phyloP scores from a whole-genome alignment of 2,888 invertebrate genomes.

The Stenolophus ochropezus region DNA sequence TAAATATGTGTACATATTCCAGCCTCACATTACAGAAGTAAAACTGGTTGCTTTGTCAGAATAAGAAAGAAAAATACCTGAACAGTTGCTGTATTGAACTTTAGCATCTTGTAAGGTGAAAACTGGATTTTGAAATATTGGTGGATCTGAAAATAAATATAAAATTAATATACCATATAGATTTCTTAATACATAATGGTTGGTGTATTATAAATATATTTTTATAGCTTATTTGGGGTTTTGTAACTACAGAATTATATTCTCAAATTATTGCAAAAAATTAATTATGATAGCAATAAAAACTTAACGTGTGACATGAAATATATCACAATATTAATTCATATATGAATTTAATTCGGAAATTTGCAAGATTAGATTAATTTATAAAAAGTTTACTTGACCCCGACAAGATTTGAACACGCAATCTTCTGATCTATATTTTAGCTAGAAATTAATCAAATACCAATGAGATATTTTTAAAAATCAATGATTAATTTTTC shows the following conservation, averaged over 20 bases:
- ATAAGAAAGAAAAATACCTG: conserved; percentile 12
- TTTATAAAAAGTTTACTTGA: too few relatives aligned
- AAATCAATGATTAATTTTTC: too few relatives aligned
- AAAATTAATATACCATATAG: background rate
- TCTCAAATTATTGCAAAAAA: too few relatives aligned
- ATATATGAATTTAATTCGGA: background rate
- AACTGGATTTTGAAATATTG: conserved; percentile 73
- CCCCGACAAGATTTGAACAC: too few relatives aligned
- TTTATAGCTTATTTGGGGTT: too few relatives aligned
- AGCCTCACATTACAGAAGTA: background rate
- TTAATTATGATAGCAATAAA: too few relatives aligned
- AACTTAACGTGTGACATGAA: background rate
- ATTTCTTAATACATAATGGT: too few relatives aligned
- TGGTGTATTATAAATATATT: too few relatives aligned
- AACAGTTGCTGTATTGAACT: conserved; percentile 1
- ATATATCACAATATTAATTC: background rate
- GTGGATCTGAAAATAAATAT: conserved; percentile 73
- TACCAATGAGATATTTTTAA: too few relatives aligned
- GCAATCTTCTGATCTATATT: too few relatives aligned
- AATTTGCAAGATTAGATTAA: background rate
- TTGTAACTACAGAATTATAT: too few relatives aligned
- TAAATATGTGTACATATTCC: background rate
- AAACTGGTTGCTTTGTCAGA: background rate
- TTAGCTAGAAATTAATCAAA: too few relatives aligned
- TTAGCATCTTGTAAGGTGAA: conserved; percentile 64